These are phyloP conservation scores for Sebastes taczanowskii DNA, from an alignment of 2,797 vertebrate species.

Conservation along the genomic window DNA sequence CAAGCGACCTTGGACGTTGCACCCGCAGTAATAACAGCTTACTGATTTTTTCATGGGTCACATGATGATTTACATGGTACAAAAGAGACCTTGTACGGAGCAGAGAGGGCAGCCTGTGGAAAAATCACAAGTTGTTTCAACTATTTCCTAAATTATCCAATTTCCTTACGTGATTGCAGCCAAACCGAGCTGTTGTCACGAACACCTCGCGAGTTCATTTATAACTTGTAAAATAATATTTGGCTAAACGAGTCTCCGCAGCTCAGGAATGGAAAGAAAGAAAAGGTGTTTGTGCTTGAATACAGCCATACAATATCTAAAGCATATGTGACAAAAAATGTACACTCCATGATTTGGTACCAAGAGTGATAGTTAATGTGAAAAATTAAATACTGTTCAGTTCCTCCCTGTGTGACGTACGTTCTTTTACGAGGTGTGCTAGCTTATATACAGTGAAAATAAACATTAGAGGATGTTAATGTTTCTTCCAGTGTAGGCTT, in stretches of 20 bases:
- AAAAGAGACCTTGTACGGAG: slow-evolving; percentile 27
- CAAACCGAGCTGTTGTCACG: neutral
- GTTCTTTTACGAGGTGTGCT: neutral
- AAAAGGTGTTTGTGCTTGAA: neutral
- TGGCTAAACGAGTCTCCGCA: neutral
- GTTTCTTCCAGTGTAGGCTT: slow-evolving; percentile 53
- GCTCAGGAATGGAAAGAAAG: slow-evolving; percentile 17
- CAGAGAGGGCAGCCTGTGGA: neutral
- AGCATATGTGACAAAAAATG: neutral
- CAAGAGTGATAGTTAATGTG: neutral
- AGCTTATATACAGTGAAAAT: slow-evolving; percentile 15
- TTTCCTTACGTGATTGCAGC: neutral
- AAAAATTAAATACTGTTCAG: neutral
- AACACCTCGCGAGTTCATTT: neutral
- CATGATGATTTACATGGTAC: slow-evolving; percentile 5
- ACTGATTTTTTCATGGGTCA: neutral
- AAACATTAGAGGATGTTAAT: neutral
- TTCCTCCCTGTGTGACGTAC: neutral
- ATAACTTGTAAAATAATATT: slow-evolving; percentile 11
- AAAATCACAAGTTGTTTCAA: slow-evolving; percentile 16
- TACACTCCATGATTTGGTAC: slow-evolving; percentile 7
- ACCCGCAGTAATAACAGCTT: neutral
- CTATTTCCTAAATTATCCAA: neutral
- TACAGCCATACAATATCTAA: neutral
- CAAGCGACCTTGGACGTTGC: neutral